Conservation (phyloP, 2,888 invertebrate genomes). For the Pimpla rufipes region DNA sequence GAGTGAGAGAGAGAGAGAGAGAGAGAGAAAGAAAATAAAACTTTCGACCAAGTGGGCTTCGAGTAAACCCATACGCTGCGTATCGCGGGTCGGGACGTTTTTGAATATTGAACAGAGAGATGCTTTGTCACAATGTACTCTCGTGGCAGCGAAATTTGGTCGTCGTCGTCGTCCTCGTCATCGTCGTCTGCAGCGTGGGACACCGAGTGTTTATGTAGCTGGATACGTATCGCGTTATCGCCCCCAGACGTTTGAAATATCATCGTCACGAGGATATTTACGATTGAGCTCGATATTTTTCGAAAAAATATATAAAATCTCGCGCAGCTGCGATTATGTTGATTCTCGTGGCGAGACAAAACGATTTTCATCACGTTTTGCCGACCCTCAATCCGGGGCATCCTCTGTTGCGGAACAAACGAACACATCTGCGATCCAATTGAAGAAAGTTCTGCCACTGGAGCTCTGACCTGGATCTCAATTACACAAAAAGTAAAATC, state of each 20-base stretch:
- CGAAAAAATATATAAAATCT: background rate
- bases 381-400: background rate
- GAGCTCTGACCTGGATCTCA: background rate
- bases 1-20: conserved; percentile 21
- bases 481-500: background rate
- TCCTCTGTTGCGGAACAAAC: background rate
- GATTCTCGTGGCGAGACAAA: background rate
- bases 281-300: conserved; percentile 42
- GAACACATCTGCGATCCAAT: background rate
- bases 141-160: background rate
- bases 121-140: background rate
- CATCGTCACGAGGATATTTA: conserved; percentile 48
- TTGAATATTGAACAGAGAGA: background rate
- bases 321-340: conserved; percentile 1
- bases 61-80: background rate
- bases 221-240: conserved; percentile 15
- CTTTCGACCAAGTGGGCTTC: background rate
- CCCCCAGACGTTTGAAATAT: conserved; percentile 39
- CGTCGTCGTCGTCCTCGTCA: background rate
- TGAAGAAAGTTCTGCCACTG: background rate
- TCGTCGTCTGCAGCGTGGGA: conserved; percentile 58
- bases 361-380: conserved; percentile 2
- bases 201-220: conserved; percentile 51
- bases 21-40: background rate
- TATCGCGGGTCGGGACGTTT: background rate